Evolutionary conservation across 1,140 invertebrate genomes (phyloP), one percentile per base, ranked within the genome.

Genomic region (Coelopa frigida): DNA sequence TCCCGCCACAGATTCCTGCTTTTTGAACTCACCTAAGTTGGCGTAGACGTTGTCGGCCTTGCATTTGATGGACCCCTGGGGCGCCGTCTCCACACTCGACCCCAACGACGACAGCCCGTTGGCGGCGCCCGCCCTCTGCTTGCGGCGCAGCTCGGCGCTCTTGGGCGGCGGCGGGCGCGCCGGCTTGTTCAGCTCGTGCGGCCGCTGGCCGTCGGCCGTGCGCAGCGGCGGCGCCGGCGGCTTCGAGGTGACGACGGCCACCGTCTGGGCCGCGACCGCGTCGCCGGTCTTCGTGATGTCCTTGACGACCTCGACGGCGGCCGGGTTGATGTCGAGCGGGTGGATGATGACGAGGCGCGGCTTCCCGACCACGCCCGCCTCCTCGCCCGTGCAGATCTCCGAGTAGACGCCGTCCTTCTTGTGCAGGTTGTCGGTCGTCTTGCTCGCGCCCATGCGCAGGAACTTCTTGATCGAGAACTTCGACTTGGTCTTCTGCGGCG

Each of bases 391-490:
- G 31, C 57, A 60, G 5, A 67, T 69, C 49, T 68, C 67, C 10
- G 65, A 59, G 43, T 69, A 69, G 41, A 63, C 46, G 17, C 58
- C 56, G n/a, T 61, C 61, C 48, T 60, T 48, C 42, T 70, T 67
- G 54, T 49, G 32, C 6, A 61, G 22, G 18, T 56, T 54, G 10
- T 57, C 64, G 37, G 54, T 55, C 22, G 59, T 62, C 51, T 66
- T 74, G 46, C 48, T 48, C 39, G 56, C 56, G 4, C 85, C 84
- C 70, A 90, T 83, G 32, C 87, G 73, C 6, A 91, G 62, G 27
- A 91, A 80, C 55, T 89, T 89, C 55, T 87, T 85, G n/a, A 91
- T 73, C 0, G 85, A 90, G 55, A 88, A 88, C 49, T 82, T 80
- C 2, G 75, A 66, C 82, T 73, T 83, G 83, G 38, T 79, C 80